These are phyloP conservation scores for Drosophila arizonae DNA, from an alignment of 1,140 invertebrate genomes.

Conservation along the genomic window DNA sequence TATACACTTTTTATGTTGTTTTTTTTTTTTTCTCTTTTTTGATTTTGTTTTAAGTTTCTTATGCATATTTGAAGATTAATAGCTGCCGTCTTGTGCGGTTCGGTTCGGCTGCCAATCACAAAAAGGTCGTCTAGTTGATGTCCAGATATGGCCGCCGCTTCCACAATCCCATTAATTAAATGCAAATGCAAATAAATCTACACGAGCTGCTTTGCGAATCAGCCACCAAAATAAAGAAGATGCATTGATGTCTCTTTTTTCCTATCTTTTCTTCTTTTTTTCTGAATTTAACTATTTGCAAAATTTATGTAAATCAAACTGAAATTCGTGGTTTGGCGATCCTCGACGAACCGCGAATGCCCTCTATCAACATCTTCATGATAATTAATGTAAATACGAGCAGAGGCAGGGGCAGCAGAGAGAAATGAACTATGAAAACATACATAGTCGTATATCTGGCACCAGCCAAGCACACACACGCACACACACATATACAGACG, in stretches of 20 bases:
- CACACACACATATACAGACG: too few relatives aligned
- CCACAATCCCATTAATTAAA: slow-evolving; percentile 70
- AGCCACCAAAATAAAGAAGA: slow-evolving; percentile 40
- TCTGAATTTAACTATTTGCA: slow-evolving; percentile 49
- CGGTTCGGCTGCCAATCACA: slow-evolving; percentile 67
- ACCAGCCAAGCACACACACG: too few relatives aligned
- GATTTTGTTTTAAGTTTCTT: slow-evolving; percentile 2
- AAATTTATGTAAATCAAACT: slow-evolving; percentile 69
- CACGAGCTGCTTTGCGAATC: slow-evolving; percentile 35
- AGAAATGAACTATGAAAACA: too few relatives aligned
- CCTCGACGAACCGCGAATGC: slow-evolving; percentile 21
- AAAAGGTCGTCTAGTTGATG: slow-evolving; percentile 77
- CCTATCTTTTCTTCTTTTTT: slow-evolving; percentile 10
- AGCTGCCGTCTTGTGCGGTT: slow-evolving; percentile 65
- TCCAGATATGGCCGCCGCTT: slow-evolving; percentile 59
- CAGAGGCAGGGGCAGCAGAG: too few relatives aligned
- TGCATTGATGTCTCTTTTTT: slow-evolving; percentile 65
- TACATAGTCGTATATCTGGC: too few relatives aligned
- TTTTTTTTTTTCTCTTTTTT: slow-evolving; percentile 13
- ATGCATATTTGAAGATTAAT: slow-evolving; percentile 60
- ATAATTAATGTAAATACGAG: too few relatives aligned
- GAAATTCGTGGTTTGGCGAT: neutral
- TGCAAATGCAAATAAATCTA: slow-evolving; percentile 76
- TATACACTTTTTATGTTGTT: neutral
- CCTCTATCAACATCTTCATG: slow-evolving; percentile 6